Conservation (phyloP, 2,113 vertebrate species). For the Cichladusa arquata region DNA sequence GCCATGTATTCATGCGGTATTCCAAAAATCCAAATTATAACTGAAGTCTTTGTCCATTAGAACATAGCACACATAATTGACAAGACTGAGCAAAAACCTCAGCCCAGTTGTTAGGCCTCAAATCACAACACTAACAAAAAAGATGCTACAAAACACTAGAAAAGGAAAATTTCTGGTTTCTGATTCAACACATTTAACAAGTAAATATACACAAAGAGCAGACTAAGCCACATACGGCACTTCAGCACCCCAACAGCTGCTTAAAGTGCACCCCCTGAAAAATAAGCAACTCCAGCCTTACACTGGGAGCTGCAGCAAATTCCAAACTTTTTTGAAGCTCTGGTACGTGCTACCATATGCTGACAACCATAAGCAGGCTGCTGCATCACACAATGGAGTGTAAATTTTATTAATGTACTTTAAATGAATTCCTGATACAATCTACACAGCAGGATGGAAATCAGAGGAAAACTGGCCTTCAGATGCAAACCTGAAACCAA, state of each 20-base stretch:
- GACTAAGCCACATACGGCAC: background rate
- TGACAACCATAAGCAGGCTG: background rate
- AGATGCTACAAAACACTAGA: background rate
- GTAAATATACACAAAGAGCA: background rate
- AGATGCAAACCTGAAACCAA: background rate
- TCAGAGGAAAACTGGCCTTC: background rate
- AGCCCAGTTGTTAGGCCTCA: background rate
- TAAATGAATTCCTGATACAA: conserved; percentile 13
- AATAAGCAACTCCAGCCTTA: background rate
- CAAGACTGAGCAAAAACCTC: background rate
- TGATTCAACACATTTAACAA: background rate
- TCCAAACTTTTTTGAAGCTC: background rate
- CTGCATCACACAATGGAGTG: background rate
- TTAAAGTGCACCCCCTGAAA: background rate
- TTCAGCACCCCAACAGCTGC: background rate
- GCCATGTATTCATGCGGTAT: background rate
- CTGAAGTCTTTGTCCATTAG: background rate
- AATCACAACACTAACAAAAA: background rate
- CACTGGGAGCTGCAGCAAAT: background rate
- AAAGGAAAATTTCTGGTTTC: background rate
- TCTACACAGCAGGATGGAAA: background rate
- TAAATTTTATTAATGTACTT: background rate
- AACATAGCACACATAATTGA: background rate
- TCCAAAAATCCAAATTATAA: background rate
- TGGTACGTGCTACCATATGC: background rate